Evolutionary conservation across 2,797 vertebrate genomes (phyloP).

Genomic region (Gadopsis marmoratus): DNA sequence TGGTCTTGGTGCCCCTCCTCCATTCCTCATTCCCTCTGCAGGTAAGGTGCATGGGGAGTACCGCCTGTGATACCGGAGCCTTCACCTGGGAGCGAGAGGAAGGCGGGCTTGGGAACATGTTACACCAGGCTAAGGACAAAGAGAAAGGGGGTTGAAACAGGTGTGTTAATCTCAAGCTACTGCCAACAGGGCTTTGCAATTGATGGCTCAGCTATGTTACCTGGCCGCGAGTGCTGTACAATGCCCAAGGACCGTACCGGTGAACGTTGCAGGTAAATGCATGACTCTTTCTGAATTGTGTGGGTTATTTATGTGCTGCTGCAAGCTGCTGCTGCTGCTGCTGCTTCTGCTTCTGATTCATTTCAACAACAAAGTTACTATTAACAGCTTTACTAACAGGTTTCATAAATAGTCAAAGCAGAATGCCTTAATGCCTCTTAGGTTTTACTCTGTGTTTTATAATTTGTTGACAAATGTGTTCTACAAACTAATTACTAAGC

Average conservation of each 20-base stretch:
- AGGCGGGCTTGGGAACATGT: constrained; percentile 36
- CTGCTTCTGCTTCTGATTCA: not conserved
- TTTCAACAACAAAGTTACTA: not conserved
- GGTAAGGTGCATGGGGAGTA: constrained; percentile 41
- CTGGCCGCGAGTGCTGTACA: not conserved
- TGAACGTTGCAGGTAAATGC: constrained; percentile 49
- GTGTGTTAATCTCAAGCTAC: not conserved
- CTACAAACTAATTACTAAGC: not conserved
- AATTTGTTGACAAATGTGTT: not conserved
- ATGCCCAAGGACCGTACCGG: not conserved
- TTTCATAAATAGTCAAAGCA: not conserved
- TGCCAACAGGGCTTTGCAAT: constrained; percentile 15
- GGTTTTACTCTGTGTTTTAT: not conserved
- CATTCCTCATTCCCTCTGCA: constrained; percentile 17
- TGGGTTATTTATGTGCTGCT: not conserved
- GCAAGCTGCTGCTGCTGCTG: not conserved
- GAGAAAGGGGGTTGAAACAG: constrained; percentile 33
- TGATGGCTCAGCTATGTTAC: constrained; percentile 6
- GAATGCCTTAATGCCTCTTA: not conserved
- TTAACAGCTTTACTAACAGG: not conserved
- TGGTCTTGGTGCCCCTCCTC: constrained; percentile 30
- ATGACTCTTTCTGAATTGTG: not conserved
- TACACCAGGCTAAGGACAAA: not conserved
- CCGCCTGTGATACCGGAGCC: constrained; percentile 42
- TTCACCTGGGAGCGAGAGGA: constrained; percentile 61